A percentile compares a stretch with the other conserved stretches of the same genome.
Evolutionary conservation across 2,888 invertebrate species (phyloP).

Genomic region (Synanthedon andrenaeformis): DNA sequence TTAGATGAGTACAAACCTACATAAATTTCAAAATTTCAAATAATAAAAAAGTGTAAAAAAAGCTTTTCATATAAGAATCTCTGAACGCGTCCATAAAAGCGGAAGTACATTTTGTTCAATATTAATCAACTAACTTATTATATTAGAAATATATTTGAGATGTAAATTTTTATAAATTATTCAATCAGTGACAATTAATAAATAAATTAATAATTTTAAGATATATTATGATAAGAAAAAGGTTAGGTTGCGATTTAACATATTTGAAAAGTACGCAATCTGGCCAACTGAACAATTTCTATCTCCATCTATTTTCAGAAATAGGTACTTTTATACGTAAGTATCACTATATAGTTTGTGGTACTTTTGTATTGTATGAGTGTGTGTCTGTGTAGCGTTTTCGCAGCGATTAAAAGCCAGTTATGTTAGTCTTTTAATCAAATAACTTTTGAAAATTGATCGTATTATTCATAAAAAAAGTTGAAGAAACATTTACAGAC

Average conservation of each 20-base stretch:
- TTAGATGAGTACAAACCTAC: too few species aligned
- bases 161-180: neutral
- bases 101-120: slow-evolving; percentile 12
- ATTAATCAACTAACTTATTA: neutral
- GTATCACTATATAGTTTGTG: too few species aligned
- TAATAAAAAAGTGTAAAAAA: too few species aligned
- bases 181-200: neutral
- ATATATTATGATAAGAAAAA: neutral
- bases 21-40: too few species aligned
- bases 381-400: slow-evolving; percentile 54
- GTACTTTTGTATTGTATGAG: slow-evolving; percentile 73
- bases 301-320: slow-evolving; percentile 80
- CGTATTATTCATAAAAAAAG: slow-evolving; percentile 54
- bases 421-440: slow-evolving; percentile 74
- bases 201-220: neutral
- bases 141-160: neutral
- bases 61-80: neutral
- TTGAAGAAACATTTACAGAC: slow-evolving; percentile 52
- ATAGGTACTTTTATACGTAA: too few species aligned
- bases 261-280: slow-evolving; percentile 23
- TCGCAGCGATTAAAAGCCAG: slow-evolving; percentile 72
- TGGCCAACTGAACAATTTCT: slow-evolving; percentile 66
- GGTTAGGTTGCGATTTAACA: neutral
- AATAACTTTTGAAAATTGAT: slow-evolving; percentile 67
- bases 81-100: slow-evolving; percentile 13